Evolutionary conservation across 2,797 vertebrate genomes (phyloP), one percentile per base, ranked within the genome.

Genomic region (Miichthys miiuy): DNA sequence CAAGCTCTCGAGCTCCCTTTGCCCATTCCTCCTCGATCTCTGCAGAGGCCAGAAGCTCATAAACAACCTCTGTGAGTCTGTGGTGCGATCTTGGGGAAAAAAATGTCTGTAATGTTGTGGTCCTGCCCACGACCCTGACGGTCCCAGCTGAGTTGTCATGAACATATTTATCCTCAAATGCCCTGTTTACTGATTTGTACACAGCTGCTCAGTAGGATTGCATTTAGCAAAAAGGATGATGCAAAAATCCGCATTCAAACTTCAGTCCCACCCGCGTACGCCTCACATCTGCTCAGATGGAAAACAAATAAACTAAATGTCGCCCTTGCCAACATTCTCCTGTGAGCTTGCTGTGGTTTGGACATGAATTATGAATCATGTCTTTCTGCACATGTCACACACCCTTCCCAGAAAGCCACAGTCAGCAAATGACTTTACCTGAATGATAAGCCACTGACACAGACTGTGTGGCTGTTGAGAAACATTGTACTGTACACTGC

Each of bases 71-170:
- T 82, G 76, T 86, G 71, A 79, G 62, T 58, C 50, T 79, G 67
- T 79, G 83, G 79, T 66, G 55, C 18, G 67, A 84, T 50, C 66
- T 63, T 48, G 75, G 47, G 64, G 79, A 86, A 87, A 89, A 88
- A 89, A 88, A 91, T 87, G 84, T 81, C 73, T 89, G 90, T 75
- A 87, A 89, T 92, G 91, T 86, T 84, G 81, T 63, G 56, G 44
- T 72, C 58, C 75, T 79, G 71, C 89, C 87, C 87, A 88, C 89
- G 48, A 73, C 13, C 73, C 44, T 56, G 47, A 78, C 44, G 56
- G 17, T 72, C 72, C 62, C 46, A 50, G 46, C 68, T 44, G 72
- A 63, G 77, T 46, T 50, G 34, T 41, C 64, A 69, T 65, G 41
- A 69, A 56, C 41, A 14, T 17, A 16, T 8, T 13, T 78, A 34